Evolutionary conservation across 2,113 vertebrate genomes (phyloP).

Genomic region (Actenoides lindsayi): DNA sequence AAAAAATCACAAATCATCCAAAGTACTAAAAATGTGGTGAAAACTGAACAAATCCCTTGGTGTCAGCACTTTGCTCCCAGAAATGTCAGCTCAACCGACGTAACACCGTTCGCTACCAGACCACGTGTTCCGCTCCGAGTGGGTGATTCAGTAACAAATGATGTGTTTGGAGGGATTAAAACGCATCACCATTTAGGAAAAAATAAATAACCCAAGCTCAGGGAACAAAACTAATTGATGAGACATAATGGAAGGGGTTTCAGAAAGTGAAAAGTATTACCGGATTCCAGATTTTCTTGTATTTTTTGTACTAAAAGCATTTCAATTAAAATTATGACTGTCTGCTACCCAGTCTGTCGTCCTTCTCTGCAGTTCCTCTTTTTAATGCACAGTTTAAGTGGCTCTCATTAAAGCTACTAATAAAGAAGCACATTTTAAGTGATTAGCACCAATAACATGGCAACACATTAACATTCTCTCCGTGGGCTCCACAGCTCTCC

Average conservation of each 20-base stretch:
- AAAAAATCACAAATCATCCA: neutral
- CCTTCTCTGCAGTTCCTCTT: conserved; percentile 69
- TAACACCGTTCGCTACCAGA: neutral
- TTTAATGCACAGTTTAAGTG: conserved; percentile 78
- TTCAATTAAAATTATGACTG: conserved; percentile 72
- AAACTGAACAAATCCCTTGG: neutral
- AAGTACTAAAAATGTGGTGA: neutral
- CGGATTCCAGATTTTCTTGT: conserved; percentile 35
- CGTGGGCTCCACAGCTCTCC: conserved; percentile 56
- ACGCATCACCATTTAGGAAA: neutral
- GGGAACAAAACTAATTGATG: conserved; percentile 18
- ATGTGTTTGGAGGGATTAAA: neutral
- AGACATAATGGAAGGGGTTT: neutral
- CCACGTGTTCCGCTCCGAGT: neutral
- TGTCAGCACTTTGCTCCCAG: neutral
- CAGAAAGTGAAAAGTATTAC: conserved; percentile 27
- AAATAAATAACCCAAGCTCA: conserved; percentile 10
- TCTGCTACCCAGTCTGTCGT: conserved; percentile 57
- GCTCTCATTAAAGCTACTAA: conserved; percentile 79
- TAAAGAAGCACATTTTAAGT: conserved; percentile 75
- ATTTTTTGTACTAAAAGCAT: conserved; percentile 67
- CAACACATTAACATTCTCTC: conserved; percentile 71
- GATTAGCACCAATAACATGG: conserved; percentile 75
- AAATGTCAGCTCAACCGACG: neutral
- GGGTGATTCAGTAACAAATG: neutral